Percentiles rank a stretch among this genome's conserved stretches.
Evolutionary conservation across 2,888 invertebrate genomes (phyloP).

Genomic region (Zhengitettix transpicula): DNA sequence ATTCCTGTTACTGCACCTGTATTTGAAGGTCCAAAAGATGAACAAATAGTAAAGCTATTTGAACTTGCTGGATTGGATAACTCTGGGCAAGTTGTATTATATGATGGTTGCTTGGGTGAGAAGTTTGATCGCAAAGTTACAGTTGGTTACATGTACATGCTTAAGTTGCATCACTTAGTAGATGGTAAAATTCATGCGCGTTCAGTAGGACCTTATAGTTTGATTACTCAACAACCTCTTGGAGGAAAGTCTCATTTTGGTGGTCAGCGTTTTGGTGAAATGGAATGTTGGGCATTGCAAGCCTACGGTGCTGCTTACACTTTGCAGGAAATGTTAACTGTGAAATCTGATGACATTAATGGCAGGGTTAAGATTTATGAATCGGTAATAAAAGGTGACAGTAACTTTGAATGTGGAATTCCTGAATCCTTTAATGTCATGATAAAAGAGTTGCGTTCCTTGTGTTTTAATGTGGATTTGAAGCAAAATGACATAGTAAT

Average conservation of each 20-base stretch:
- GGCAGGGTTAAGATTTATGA: constrained; percentile 8
- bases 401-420: constrained; percentile 1
- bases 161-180: constrained; percentile 8
- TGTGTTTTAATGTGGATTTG: constrained; percentile 3
- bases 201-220: constrained; percentile 7
- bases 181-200: constrained; percentile 11
- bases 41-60: not conserved
- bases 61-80: not conserved
- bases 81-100: not conserved
- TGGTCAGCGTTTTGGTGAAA: constrained; percentile 11
- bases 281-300: constrained; percentile 10
- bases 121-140: constrained; percentile 4
- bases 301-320: constrained; percentile 9
- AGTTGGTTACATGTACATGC: constrained; percentile 8
- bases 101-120: constrained; percentile 8
- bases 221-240: constrained; percentile 10
- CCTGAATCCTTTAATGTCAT: constrained; percentile 11
- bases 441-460: constrained; percentile 4
- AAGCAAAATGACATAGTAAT: not conserved
- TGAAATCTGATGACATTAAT: constrained; percentile 9
- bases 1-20: not conserved
- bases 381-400: constrained; percentile 6
- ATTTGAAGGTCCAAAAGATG: not conserved
- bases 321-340: constrained; percentile 8
- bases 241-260: constrained; percentile 11